Evolutionary conservation across 2,888 invertebrate genomes (phyloP).

Genomic region (Bombyx huttoni): DNA sequence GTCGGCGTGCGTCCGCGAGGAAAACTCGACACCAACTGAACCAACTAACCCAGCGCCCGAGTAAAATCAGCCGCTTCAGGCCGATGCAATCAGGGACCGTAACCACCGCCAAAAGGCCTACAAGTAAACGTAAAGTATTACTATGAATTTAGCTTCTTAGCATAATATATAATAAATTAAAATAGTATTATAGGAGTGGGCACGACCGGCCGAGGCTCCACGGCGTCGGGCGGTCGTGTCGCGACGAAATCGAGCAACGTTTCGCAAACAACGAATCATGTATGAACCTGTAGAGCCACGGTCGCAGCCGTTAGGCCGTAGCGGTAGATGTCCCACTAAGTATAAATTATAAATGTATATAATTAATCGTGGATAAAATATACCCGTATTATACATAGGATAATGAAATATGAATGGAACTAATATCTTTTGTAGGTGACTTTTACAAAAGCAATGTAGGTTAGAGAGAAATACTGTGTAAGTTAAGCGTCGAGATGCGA

Average conservation of each 20-base stretch:
- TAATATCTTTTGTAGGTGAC: slow-evolving; percentile 74
- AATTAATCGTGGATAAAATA: slow-evolving; percentile 64
- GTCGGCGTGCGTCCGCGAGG: slow-evolving; percentile 89
- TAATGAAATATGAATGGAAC: slow-evolving; percentile 69
- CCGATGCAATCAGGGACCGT: slow-evolving; percentile 55
- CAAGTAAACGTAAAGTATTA: slow-evolving; percentile 61
- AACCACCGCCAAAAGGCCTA: slow-evolving; percentile 50
- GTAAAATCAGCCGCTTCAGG: slow-evolving; percentile 26
- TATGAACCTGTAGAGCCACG: slow-evolving; percentile 64
- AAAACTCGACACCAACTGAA: slow-evolving; percentile 41
- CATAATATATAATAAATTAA: slow-evolving; percentile 52
- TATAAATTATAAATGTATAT: slow-evolving; percentile 51
- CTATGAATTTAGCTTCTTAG: slow-evolving; percentile 69
- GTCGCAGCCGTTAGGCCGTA: slow-evolving; percentile 43
- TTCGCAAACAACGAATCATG: slow-evolving; percentile 72
- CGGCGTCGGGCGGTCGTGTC: slow-evolving; percentile 26
- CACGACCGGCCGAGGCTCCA: slow-evolving; percentile 16
- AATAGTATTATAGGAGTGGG: slow-evolving; percentile 37
- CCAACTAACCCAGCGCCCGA: slow-evolving; percentile 25
- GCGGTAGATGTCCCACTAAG: slow-evolving; percentile 61
- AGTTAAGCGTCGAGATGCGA: slow-evolving; percentile 58
- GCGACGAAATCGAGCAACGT: slow-evolving; percentile 63
- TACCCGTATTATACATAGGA: slow-evolving; percentile 70
- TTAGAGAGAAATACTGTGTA: slow-evolving; percentile 59
- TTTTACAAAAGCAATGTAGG: slow-evolving; percentile 73